Evolutionary conservation across 2,888 invertebrate species (phyloP), one percentile per base, ranked within the genome.

Genomic region (Drosophila meridionalis): DNA sequence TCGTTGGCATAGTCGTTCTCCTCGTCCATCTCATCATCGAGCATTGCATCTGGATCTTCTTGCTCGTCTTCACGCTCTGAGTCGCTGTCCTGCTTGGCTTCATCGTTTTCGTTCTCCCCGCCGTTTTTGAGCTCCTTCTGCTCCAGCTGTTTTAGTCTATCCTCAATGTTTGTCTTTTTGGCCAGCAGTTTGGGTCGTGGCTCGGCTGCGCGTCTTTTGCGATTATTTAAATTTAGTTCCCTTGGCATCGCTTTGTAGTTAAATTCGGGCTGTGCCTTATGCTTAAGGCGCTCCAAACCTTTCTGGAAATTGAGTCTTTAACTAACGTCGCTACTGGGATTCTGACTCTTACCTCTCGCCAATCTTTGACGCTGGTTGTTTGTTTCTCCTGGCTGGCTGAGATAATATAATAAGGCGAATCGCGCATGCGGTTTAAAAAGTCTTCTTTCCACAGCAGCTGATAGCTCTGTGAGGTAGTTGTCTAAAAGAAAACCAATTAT

Each of bases 1-100:
- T 96, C 97, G 85, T 97, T 96, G 0, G 96, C 96, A 91, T 97
- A 97, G 92, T 97, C 97, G 30, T 97, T 97, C 28, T 97, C 97
- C 89, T 97, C 97, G 91, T 97, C 97, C 95, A 97, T 96, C 93
- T 97, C 97, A 90, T 97, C 96, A 86, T 97, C 97, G 9, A 81
- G 48, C 2, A 87, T 92, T 4, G 83, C 91, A 48, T 83, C 85
- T 0, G 86, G 78, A 82, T 85, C 91, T 43, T 91, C 91, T 34
- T 87, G 83, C 30, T 92, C 91, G 11, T 90, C 87, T 3, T 92
- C 92, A 2, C 85, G 83, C 36, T 93, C 93, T 0, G 94, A 92
- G 82, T 96, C 96, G 57, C 96, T 96, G 12, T 89, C 82, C 58
- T 94, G 94, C 70, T 95, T 94, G 50, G 94, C 94, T 53, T 95